Conservation (phyloP, 2,113 vertebrate genomes). For the Rhinichthys klamathensis region DNA sequence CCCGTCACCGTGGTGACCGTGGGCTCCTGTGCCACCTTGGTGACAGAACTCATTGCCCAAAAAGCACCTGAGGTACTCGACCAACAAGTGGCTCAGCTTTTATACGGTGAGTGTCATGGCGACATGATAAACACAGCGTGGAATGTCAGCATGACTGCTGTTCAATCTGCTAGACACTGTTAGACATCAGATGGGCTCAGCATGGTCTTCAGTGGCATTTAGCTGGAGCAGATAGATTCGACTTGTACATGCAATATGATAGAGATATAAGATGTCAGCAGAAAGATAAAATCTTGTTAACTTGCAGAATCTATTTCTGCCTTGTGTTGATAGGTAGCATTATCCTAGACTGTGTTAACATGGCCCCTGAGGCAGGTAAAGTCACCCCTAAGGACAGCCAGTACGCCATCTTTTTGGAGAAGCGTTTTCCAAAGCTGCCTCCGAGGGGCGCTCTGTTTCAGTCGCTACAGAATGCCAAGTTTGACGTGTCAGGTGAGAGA, state of each 20-base stretch:
- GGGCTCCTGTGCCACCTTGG: slow-evolving; percentile 90
- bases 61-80: slow-evolving; percentile 83
- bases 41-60: slow-evolving; percentile 84
- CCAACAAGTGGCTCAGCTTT: slow-evolving; percentile 76
- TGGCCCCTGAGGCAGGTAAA: slow-evolving; percentile 86
- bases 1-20: slow-evolving; percentile 79
- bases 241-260: neutral
- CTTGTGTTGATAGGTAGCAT: slow-evolving; percentile 78
- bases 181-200: slow-evolving; percentile 24
- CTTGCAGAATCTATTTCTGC: neutral
- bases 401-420: slow-evolving; percentile 75
- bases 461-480: slow-evolving; percentile 84
- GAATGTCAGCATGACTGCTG: slow-evolving; percentile 12
- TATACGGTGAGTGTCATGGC: slow-evolving; percentile 81
- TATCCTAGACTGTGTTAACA: slow-evolving; percentile 90
- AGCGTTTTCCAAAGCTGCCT: slow-evolving; percentile 81
- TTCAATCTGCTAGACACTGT: slow-evolving; percentile 10
- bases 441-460: slow-evolving; percentile 76
- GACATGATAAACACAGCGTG: neutral
- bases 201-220: neutral
- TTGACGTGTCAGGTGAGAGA: slow-evolving; percentile 85
- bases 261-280: neutral
- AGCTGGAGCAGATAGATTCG: neutral
- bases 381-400: slow-evolving; percentile 84
- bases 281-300: slow-evolving; percentile 11